Evolutionary conservation across 2,797 vertebrate species (phyloP).

Genomic region (Sebastes goodei): DNA sequence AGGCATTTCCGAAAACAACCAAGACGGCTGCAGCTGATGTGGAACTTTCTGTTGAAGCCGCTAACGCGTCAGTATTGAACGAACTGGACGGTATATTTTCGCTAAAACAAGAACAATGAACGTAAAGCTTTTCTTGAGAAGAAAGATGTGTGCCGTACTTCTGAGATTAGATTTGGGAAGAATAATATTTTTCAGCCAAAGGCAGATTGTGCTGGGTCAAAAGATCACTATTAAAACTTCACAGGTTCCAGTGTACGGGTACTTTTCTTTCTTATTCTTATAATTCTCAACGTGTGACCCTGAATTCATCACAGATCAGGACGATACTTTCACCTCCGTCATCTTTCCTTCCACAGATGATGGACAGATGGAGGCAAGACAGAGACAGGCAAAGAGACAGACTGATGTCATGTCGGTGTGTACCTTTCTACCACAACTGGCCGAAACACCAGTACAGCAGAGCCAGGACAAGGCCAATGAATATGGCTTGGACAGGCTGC

Average conservation of each 20-base stretch:
- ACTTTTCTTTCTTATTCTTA: neutral
- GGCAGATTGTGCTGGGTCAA: neutral
- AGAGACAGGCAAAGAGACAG: slow-evolving; percentile 24
- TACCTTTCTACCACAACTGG: slow-evolving; percentile 99
- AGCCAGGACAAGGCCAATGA: slow-evolving; percentile 99
- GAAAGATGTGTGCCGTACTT: too few species aligned
- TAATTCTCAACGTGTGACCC: slow-evolving; percentile 7
- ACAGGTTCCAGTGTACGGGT: too few species aligned
- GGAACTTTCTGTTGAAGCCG: too few species aligned
- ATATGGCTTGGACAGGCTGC: slow-evolving; percentile 99
- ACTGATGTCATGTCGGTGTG: slow-evolving; percentile 72
- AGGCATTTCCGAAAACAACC: too few species aligned
- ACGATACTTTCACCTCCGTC: slow-evolving; percentile 10
- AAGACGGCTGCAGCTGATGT: too few species aligned
- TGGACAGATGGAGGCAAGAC: slow-evolving; percentile 9
- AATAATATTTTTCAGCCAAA: neutral
- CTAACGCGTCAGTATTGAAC: too few species aligned
- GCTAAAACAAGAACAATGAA: too few species aligned
- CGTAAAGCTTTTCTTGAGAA: too few species aligned
- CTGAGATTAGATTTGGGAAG: neutral
- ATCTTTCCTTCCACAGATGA: slow-evolving; percentile 31
- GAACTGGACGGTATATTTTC: too few species aligned
- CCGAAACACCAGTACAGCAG: slow-evolving; percentile 99
- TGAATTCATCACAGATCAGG: slow-evolving; percentile 43
- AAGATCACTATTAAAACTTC: neutral